Evolutionary conservation across 30 jellyfish, hydroid and myxozoan species (phyloP).

Genomic region (Cassiopea xamachana): DNA sequence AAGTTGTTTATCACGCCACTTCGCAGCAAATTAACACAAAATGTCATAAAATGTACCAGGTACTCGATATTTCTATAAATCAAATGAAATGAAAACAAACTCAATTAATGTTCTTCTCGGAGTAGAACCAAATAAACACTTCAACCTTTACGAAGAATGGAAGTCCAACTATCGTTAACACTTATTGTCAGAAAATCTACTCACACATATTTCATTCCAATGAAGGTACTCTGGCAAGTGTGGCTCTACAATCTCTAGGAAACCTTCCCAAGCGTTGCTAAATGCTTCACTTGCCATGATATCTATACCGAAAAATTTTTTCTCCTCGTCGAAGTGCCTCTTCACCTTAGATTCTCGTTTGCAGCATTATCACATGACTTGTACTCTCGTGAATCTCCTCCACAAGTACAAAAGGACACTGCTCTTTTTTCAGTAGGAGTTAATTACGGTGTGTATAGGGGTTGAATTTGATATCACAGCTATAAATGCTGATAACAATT

Average conservation of each 20-base stretch:
- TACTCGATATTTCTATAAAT: too few relatives aligned
- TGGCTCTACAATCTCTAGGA: constrained; percentile 88
- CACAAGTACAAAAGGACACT: background rate
- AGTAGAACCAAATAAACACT: too few relatives aligned
- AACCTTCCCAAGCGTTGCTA: constrained; percentile 87
- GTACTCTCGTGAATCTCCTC: background rate
- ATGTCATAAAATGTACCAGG: too few relatives aligned
- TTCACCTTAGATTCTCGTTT: background rate
- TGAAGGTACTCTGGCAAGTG: constrained; percentile 96
- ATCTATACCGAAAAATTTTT: background rate
- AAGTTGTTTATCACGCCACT: too few relatives aligned
- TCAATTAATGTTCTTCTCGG: too few relatives aligned
- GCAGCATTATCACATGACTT: constrained; percentile 43
- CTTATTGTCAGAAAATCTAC: constrained; percentile 6
- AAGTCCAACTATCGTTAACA: too few relatives aligned
- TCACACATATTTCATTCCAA: constrained; percentile 97
- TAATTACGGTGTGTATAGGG: background rate
- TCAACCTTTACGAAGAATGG: too few relatives aligned
- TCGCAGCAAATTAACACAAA: too few relatives aligned
- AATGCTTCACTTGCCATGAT: constrained; percentile 62
- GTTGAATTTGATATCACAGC: background rate
- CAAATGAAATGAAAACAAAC: too few relatives aligned
- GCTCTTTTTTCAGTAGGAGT: background rate
- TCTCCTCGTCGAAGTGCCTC: background rate
- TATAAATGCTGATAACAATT: too few relatives aligned